Conservation (phyloP, 2,797 vertebrate species). For the Tangara arthus region DNA sequence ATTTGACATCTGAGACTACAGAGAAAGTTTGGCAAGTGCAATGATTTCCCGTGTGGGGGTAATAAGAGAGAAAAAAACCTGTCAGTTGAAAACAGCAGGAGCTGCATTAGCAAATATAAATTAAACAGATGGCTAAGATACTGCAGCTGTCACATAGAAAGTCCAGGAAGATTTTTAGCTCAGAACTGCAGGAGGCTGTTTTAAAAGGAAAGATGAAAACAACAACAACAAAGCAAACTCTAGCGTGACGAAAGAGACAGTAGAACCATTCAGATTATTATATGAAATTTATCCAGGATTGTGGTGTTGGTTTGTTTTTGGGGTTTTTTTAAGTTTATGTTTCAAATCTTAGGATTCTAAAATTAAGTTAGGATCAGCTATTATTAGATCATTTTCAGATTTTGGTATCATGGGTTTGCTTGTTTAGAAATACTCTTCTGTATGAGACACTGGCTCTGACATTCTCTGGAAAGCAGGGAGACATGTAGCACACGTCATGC, state of each 20-base stretch:
- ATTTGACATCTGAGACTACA: slow-evolving; percentile 54
- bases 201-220: slow-evolving; percentile 42
- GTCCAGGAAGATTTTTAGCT: slow-evolving; percentile 54
- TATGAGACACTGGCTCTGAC: rapidly evolving
- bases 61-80: slow-evolving; percentile 64
- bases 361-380: neutral
- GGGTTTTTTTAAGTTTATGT: neutral
- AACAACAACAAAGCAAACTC: slow-evolving; percentile 27
- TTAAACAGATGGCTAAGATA: slow-evolving; percentile 70
- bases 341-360: neutral
- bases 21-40: slow-evolving; percentile 57
- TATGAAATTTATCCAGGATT: neutral
- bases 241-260: neutral
- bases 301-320: neutral
- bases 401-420: neutral
- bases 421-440: neutral
- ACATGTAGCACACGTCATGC: rapidly evolving
- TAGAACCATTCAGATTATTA: neutral
- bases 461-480: neutral
- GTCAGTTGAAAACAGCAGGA: slow-evolving; percentile 68
- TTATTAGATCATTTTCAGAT: neutral
- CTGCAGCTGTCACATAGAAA: slow-evolving; percentile 56
- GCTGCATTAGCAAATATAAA: slow-evolving; percentile 68
- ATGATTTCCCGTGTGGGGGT: slow-evolving; percentile 51
- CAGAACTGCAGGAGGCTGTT: slow-evolving; percentile 49